Evolutionary conservation across 2,888 invertebrate genomes (phyloP).

Genomic region (Ellobium chinense): DNA sequence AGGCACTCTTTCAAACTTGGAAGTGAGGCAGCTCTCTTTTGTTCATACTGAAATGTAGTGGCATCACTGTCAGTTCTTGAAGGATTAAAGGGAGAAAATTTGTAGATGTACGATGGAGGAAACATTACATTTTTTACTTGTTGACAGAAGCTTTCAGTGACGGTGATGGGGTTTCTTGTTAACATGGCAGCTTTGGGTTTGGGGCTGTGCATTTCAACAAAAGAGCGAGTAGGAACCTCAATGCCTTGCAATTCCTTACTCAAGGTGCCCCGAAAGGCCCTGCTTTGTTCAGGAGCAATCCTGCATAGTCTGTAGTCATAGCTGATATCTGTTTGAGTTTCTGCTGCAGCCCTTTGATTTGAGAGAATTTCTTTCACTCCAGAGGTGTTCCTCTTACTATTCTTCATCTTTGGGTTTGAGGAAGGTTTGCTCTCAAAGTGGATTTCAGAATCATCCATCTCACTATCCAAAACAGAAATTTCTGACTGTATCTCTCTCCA

Average conservation of each 20-base stretch:
- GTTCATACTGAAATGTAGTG: not conserved
- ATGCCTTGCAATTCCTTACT: too few species aligned
- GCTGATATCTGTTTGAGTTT: too few species aligned
- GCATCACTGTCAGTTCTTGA: conserved; percentile 22
- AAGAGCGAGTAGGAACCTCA: not conserved
- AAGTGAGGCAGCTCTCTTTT: not conserved
- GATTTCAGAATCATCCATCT: not conserved
- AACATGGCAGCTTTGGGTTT: not conserved
- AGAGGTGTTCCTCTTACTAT: too few species aligned
- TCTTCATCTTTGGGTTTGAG: too few species aligned
- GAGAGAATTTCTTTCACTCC: too few species aligned
- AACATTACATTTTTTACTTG: conserved; percentile 17
- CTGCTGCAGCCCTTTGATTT: too few species aligned
- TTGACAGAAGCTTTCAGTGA: not conserved
- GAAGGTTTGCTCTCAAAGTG: too few species aligned
- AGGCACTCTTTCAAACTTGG: not conserved
- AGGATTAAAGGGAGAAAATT: conserved; percentile 35
- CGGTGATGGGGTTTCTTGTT: not conserved
- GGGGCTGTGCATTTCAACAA: conserved; percentile 27
- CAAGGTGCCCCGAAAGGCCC: too few species aligned
- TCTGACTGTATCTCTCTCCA: conserved; percentile 20
- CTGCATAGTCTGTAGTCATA: too few species aligned
- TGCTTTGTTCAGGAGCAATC: too few species aligned
- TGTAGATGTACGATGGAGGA: conserved; percentile 6
- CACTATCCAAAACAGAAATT: not conserved